Percentiles rank a stretch among this genome's conserved stretches.
Evolutionary conservation across 2,113 vertebrate genomes (phyloP).

Genomic region (Leptosomus discolor): DNA sequence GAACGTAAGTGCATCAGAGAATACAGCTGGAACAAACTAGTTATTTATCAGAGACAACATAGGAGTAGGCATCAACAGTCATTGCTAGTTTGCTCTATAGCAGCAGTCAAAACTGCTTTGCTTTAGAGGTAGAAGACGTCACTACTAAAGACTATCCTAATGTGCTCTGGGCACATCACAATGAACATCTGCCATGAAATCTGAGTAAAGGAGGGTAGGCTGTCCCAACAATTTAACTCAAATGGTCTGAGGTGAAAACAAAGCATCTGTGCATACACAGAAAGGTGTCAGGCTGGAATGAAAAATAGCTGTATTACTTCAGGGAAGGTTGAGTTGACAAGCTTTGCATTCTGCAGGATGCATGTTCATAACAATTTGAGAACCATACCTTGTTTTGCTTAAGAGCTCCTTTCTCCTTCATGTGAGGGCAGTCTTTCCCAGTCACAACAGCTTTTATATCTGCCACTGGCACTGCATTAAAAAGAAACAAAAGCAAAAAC

Average conservation of each 20-base stretch:
- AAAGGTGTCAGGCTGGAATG: neutral
- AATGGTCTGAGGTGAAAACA: neutral
- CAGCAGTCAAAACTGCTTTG: neutral
- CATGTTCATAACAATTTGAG: neutral
- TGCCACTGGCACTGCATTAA: slow-evolving; percentile 91
- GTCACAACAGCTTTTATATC: slow-evolving; percentile 99
- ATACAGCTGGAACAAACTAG: neutral
- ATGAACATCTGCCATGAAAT: neutral
- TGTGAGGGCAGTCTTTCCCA: slow-evolving; percentile 98
- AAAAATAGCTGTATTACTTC: neutral
- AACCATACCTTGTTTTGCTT: slow-evolving; percentile 96
- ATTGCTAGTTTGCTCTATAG: neutral
- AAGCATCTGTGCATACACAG: neutral
- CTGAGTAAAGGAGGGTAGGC: neutral
- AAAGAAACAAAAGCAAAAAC: slow-evolving; percentile 24
- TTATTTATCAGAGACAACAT: neutral
- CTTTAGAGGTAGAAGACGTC: neutral
- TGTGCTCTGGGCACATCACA: neutral
- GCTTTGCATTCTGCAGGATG: neutral
- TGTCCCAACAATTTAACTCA: neutral
- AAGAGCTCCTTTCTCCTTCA: slow-evolving; percentile 99
- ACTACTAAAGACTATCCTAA: neutral
- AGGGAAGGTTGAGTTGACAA: neutral
- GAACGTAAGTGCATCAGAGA: neutral
- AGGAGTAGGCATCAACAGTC: neutral